Percentiles rank a stretch among this genome's conserved stretches.
Evolutionary conservation across 2,113 vertebrate genomes (phyloP).

Genomic region (Nanorana parkeri): DNA sequence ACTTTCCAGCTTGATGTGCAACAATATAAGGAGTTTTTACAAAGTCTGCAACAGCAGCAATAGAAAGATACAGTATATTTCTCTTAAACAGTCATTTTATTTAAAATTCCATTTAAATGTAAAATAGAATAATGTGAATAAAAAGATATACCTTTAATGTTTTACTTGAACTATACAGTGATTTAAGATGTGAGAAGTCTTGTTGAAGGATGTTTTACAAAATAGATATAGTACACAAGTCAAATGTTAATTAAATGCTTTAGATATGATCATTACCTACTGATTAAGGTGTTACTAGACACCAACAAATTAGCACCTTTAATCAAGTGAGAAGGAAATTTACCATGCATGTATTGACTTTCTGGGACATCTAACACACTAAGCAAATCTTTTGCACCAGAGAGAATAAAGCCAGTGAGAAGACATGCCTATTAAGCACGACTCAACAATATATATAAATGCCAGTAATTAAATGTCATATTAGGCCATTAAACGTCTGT

Average conservation of each 20-base stretch:
- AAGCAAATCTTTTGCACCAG: slow-evolving; percentile 32
- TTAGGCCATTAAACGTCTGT: slow-evolving; percentile 10
- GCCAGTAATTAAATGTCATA: slow-evolving; percentile 12
- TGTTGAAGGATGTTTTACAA: slow-evolving; percentile 7
- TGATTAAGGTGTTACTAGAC: slow-evolving; percentile 22
- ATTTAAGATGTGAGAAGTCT: neutral
- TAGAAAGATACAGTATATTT: too few species aligned
- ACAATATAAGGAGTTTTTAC: too few species aligned
- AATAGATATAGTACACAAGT: neutral
- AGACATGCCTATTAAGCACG: slow-evolving; percentile 23
- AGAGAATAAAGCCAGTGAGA: slow-evolving; percentile 20
- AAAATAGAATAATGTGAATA: too few species aligned
- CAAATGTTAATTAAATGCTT: slow-evolving; percentile 17
- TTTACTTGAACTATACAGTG: neutral
- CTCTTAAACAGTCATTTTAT: too few species aligned
- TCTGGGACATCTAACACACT: slow-evolving; percentile 25
- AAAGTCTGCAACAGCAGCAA: too few species aligned
- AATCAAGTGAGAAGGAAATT: slow-evolving; percentile 30
- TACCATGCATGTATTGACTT: slow-evolving; percentile 36
- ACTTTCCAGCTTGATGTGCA: too few species aligned
- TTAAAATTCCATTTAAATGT: too few species aligned
- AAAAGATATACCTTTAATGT: neutral
- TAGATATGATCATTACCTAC: slow-evolving; percentile 23
- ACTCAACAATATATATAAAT: slow-evolving; percentile 8
- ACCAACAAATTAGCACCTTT: slow-evolving; percentile 47